These are phyloP conservation scores for Euspilapteryx auroguttella DNA, from an alignment of 2,888 invertebrate genomes.

Conservation along the genomic window DNA sequence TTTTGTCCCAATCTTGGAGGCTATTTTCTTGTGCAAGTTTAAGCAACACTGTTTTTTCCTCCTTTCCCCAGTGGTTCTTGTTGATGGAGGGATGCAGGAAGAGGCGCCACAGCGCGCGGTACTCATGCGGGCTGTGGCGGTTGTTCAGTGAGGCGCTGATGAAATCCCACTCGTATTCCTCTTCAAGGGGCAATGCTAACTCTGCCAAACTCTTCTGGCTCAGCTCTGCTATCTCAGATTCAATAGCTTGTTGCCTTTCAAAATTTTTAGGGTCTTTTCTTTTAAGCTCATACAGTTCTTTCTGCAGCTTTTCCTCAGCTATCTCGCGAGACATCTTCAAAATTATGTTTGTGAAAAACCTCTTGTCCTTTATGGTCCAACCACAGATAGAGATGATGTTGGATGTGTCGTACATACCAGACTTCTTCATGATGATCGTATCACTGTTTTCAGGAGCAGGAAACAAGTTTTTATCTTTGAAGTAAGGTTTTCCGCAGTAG, in stretches of 20 bases:
- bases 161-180: conserved; percentile 63
- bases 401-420: conserved; percentile 43
- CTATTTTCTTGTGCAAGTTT: conserved; percentile 25
- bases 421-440: conserved; percentile 31
- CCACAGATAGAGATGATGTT: conserved; percentile 35
- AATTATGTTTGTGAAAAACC: conserved; percentile 46
- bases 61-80: conserved; percentile 31
- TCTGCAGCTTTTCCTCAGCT: conserved; percentile 14
- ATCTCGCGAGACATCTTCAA: conserved; percentile 26
- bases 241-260: too few relatives aligned
- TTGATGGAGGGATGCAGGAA: conserved; percentile 70
- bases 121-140: conserved; percentile 66
- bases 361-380: conserved; percentile 64
- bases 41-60: conserved; percentile 23
- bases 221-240: conserved; percentile 5
- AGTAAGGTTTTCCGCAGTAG: conserved; percentile 64
- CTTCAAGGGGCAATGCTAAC: conserved; percentile 25
- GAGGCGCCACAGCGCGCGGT: conserved; percentile 70
- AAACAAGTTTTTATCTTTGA: conserved; percentile 62
- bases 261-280: too few relatives aligned
- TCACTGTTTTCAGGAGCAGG: conserved; percentile 64
- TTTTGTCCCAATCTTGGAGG: conserved; percentile 67
- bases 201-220: conserved; percentile 16
- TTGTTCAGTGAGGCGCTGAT: conserved; percentile 43
- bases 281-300: too few relatives aligned